Base-by-base conservation (phyloP, 2,888 invertebrate species). In the Aleiodes leptofemur region DNA sequence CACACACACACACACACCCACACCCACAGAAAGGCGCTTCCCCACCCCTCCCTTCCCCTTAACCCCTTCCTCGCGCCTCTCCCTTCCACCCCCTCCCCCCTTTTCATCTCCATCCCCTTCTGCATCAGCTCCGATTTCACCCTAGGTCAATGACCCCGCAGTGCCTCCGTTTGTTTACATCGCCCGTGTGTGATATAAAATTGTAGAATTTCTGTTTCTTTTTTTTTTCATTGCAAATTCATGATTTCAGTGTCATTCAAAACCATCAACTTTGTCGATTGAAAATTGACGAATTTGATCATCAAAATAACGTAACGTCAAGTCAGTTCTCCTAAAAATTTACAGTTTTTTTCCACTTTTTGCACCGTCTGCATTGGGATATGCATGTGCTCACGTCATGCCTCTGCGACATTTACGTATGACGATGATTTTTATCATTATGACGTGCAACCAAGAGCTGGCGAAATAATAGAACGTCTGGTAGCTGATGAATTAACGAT, bases 121-220 rank as follows among this genome's bases (percentile, higher is more conserved):
- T 72, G 48, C 48, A 43, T 48, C 55, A 8, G 4, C 56, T 72
- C 64, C 48, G 29, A 61, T 34, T 76, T 76, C 80, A 84, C 82
- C 84, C 84, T 83, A 84, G 88, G 88, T 88, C 88, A 86, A 83
- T 83, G 88, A 88, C 88, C 88, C 85, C 77, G 83, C 82, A 85
- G 83, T 83, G 82, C 83, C 66, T 48, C 34, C 16, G 16, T 77
- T 81, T 81, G 81, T 81, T 79, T 81, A 81, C 80, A 80, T 80
- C 78, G 59, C 76, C 66, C 56, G 56, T 53, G 72, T 59, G 69
- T 56, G 16, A n/a, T 9, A 55, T 9, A n/a, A 16, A 16, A n/a
- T 55, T 8, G 14, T 16, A 14, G 11, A n/a, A 55, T 14, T 55
- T 55, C 1, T 55, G 16, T 11, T 48, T 14, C 6, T 61, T 61